Percentiles rank a stretch among this genome's conserved stretches.
phyloP scores from a whole-genome alignment of 2,888 invertebrate genomes.

The Pachycephus smyrnensis region DNA sequence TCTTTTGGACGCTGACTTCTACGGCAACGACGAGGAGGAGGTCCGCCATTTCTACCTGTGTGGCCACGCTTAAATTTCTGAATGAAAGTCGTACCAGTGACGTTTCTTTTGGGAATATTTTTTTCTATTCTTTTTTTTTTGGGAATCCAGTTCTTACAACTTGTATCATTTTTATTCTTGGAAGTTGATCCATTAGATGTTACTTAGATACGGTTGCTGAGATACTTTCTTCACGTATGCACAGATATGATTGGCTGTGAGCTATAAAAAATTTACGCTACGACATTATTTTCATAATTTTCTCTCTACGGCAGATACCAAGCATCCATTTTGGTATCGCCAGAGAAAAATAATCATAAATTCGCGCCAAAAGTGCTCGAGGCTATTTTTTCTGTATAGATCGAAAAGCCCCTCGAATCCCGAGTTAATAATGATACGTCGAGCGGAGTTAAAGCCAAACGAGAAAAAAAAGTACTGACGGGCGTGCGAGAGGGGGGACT shows the following conservation, averaged over 20 bases:
- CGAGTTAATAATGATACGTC: neutral
- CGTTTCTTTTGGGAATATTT: neutral
- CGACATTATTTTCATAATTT: neutral
- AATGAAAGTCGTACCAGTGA: neutral
- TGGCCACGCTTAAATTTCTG: neutral
- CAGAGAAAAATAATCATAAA: too few relatives aligned
- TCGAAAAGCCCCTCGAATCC: neutral
- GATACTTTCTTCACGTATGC: neutral
- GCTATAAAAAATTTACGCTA: neutral
- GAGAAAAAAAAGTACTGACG: constrained; percentile 10
- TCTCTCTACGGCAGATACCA: neutral
- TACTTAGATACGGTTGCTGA: neutral
- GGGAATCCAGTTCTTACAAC: neutral
- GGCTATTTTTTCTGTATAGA: too few relatives aligned
- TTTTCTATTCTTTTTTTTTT: neutral
- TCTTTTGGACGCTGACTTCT: neutral
- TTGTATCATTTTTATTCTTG: neutral
- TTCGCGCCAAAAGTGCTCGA: too few relatives aligned
- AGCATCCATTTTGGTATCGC: neutral
- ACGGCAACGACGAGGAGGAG: neutral
- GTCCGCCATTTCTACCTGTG: constrained; percentile 1
- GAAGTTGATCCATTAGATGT: neutral
- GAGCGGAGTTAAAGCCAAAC: neutral
- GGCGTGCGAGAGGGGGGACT: constrained; percentile 7
- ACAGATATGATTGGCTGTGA: neutral